These are phyloP conservation scores for Drosophila subsilvestris DNA, from an alignment of 2,888 invertebrate genomes.

Conservation along the genomic window DNA sequence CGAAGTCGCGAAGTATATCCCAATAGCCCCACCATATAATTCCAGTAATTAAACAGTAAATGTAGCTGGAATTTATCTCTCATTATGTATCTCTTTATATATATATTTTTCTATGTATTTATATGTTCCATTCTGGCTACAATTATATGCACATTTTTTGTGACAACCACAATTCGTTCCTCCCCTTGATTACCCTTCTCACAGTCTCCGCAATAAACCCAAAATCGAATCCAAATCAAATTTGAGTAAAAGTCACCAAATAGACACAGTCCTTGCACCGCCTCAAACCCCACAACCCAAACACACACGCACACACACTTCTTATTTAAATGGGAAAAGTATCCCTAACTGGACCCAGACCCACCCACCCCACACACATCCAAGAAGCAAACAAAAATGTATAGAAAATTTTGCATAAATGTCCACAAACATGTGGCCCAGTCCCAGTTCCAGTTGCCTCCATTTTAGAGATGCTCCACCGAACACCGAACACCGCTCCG, in stretches of 20 bases:
- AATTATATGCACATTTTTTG: not conserved
- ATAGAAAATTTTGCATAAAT: slow-evolving; percentile 71
- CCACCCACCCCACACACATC: slow-evolving; percentile 19
- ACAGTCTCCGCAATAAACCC: not conserved
- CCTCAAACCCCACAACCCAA: slow-evolving; percentile 1
- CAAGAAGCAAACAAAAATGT: slow-evolving; percentile 32
- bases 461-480: slow-evolving; percentile 5
- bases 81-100: not conserved
- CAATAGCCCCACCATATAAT: too few relatives aligned
- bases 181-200: not conserved
- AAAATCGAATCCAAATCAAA: slow-evolving; percentile 31
- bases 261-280: slow-evolving; percentile 10
- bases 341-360: slow-evolving; percentile 31
- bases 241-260: slow-evolving; percentile 42
- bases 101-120: too few relatives aligned
- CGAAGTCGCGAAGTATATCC: too few relatives aligned
- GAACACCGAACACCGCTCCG: not conserved
- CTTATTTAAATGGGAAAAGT: slow-evolving; percentile 8
- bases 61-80: not conserved
- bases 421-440: slow-evolving; percentile 76
- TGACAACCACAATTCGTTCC: not conserved
- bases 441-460: slow-evolving; percentile 32
- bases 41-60: too few relatives aligned
- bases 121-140: not conserved
- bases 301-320: slow-evolving; percentile 5